Evolutionary conservation across 2,888 invertebrate species (phyloP), one percentile per base, ranked within the genome.

Genomic region (Endotricha flammealis): DNA sequence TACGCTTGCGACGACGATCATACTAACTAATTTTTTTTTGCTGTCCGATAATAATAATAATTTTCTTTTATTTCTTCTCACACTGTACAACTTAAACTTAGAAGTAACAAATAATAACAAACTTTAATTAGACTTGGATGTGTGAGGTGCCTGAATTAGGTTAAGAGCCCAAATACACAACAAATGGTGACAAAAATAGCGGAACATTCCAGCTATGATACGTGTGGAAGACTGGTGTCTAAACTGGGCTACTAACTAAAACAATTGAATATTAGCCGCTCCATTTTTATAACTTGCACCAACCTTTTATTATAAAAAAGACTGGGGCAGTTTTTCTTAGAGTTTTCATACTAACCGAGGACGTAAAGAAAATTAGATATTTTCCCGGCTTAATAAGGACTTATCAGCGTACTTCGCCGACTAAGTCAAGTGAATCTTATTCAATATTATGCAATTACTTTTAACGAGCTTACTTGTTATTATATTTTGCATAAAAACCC

Each of bases 311-410:
- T 56, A 47, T 58, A 48, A 57, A 63, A 60, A 56, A 51, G 36
- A 54, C 51, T 49, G 51, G 53, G 48, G 59, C 57, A 56, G 67
- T 73, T 71, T 67, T 67, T 69, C 69, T 68, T 63, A 59, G 62
- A 66, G 68, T 74, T 76, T 77, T 74, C 68, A 62, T 64, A 69
- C 62, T 60, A 57, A 61, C 62, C 52, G 54, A 53, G 58, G 55
- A 65, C 63, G 67, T 60, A 64, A 55, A 55, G 64, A 58, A 75
- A 80, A 79, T 79, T 73, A 74, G 71, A 72, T 71, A 68, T 69
- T 74, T 71, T 64, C 60, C 64, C 55, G 48, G 33, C 59, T 57
- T 77, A 78, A 78, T 75, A 72, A 74, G 69, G 61, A 66, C 62
- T 74, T 74, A 75, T 70, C 67, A 64, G 52, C 57, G 57, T 50